Base-by-base conservation (phyloP, 2,797 vertebrate genomes). In the Eidolon dupreanum region DNA sequence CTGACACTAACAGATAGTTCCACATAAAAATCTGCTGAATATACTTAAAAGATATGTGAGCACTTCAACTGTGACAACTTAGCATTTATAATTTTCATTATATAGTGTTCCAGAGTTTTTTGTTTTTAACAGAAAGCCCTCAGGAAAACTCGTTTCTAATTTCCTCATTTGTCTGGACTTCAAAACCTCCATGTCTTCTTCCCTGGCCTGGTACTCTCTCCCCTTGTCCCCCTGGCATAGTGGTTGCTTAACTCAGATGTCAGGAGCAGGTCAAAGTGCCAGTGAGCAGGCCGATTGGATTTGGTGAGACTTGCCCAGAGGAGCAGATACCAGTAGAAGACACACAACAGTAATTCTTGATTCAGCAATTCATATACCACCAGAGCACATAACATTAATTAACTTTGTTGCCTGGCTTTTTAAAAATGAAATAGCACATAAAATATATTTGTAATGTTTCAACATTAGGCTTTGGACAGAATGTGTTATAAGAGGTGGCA, bases 371-470 rank as follows among this genome's bases (percentile, higher is more conserved):
- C 17, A 24, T 24, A 61, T 28, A 59, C 19, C 49, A n/a, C 33
- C 33, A 41, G 8, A 46, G 70, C 12, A 17, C 22, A 20, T 8
- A 63, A 71, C 11, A 22, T 71, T 61, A 11, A 73, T 65, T 75
- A 55, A 55, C 36, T 86, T 66, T 57, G 28, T 77, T 33, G n/a
- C 63, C 22, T 95, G n/a, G 6, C 36, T 90, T 74, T 90, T 74
- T 74, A 3, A 28, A n/a, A n/a, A 55, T 24, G 9, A 79, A 93
- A 74, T 36, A 43, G 17, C 66, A 28, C 10, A 13, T 93, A 63
- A 78, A 78, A 57, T 49, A 55, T 33, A n/a, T 43, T 82, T 43
- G 90, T 93, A 51, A 46, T 51, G 53, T 70, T 84, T 90, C 20
- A 41, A 24, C 41, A 68, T 43, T 73, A 51, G 24, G 36, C 7